These are phyloP conservation scores for Anseranas semipalmata DNA, from an alignment of 2,113 vertebrate species.

Conservation along the genomic window DNA sequence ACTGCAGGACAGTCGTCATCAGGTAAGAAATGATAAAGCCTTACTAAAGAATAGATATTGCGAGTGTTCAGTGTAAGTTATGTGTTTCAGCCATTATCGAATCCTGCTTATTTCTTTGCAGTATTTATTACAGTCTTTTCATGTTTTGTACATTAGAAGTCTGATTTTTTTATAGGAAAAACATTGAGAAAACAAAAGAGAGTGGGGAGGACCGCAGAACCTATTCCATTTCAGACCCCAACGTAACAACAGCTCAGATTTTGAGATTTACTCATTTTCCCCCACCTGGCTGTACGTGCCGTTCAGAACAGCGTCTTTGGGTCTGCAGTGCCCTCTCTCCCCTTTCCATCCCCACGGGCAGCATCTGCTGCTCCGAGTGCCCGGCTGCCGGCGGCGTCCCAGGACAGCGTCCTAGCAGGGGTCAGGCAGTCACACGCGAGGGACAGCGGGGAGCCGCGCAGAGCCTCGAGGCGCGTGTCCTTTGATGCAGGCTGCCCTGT, in stretches of 20 bases:
- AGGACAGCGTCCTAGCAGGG: neutral
- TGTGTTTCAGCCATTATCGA: neutral
- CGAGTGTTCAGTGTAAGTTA: neutral
- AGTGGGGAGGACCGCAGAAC: neutral
- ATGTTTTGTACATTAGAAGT: neutral
- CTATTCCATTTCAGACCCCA: neutral
- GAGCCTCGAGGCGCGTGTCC: neutral
- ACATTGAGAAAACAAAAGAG: neutral
- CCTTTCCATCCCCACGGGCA: neutral
- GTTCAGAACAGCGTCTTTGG: neutral
- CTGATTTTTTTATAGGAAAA: neutral
- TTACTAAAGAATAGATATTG: neutral
- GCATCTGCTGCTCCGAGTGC: neutral
- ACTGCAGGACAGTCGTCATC: neutral
- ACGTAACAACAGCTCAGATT: rapidly evolving
- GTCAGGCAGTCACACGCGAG: neutral
- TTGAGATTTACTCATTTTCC: neutral
- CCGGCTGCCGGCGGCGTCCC: neutral
- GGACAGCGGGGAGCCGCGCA: neutral
- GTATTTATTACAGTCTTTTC: neutral
- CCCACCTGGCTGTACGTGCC: rapidly evolving
- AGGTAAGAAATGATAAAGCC: neutral
- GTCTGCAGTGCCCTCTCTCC: neutral
- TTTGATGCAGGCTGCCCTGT: neutral
- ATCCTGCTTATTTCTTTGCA: neutral